Base-by-base conservation (phyloP, 2,797 vertebrate genomes). In the Channa striata region DNA sequence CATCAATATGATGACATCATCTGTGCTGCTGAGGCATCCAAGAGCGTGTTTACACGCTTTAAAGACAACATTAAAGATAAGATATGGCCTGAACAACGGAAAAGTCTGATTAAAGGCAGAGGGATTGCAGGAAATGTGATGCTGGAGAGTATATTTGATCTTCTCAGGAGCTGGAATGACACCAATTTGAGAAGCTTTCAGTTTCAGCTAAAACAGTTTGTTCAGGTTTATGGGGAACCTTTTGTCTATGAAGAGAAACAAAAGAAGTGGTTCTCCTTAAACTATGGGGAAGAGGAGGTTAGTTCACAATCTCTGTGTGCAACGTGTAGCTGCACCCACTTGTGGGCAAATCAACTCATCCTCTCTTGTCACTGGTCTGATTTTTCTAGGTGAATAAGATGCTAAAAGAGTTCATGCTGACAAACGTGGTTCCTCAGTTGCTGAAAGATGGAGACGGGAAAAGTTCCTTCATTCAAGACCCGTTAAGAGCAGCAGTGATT, bases 1-100 rank as follows among this genome's bases (percentile, higher is more conserved):
- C 97, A 99, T 83, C 97, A 99, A 39, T 99, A 98, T 1, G 97
- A 99, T 7, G 97, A 98, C 64, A 96, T 98, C 0, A 91, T 97
- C 17, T 98, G 96, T n/a, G 74, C 3, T n/a, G 74, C 3, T 0
- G 56, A 33, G 53, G 68, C 92, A 0, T 17, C 87, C 0, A 33
- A 87, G 1, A 0, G 0, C 2, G 0, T 2, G 0, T 0, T 80
- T 0, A 17, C 8, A 33, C 49, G 0, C 0, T 0, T 81, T 0
- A 5, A 0, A 11, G 1, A 74, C 0, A 0, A 0, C 0, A 0
- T 80, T 0, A 5, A 0, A 11, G 1, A 74, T 0, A 0, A 0
- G 0, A 0, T 80, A 0, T 23, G 1, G 23, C 4, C 70, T 0
- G 46, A 83, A 0, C 36, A 66, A 0, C 82, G 2, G 23, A 92